Base-by-base conservation (phyloP, 2,888 invertebrate genomes). In the Saturnia pavonia region DNA sequence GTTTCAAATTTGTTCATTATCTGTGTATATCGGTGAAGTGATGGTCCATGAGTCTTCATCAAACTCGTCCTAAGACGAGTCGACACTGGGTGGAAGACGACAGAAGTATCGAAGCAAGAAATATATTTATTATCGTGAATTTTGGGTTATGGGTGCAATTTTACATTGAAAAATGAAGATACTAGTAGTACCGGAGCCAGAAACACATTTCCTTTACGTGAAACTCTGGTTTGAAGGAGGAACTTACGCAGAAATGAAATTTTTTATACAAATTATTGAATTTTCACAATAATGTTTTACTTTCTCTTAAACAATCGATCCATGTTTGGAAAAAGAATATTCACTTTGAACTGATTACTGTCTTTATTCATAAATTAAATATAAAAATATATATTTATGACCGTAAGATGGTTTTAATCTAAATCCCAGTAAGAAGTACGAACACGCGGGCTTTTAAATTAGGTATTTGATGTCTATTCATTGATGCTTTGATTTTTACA, bases 401-500 rank as follows among this genome's bases (percentile, higher is more conserved):
- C 22, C 22, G 7, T 54, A 9, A 22, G 11, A 54, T n/a, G 0
- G 22, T 3, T 54, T 54, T 54, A 22, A 22, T 54, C n/a, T n/a
- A 54, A 51, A 51, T n/a, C 8, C 4, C 11, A 51, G n/a, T n/a
- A 45, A 45, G 16, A 12, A 45, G 16, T 16, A 16, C 16, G 16
- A 48, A 48, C 48, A 48, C 48, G 4, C 45, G 19, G 48, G 19
- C 19, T 60, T 60, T 27, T 25, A 60, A 27, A 27, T 27, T 27
- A n/a, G n/a, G n/a, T n/a, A 60, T 25, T 12, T 60, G 57, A 60
- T 14, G 6, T n/a, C 34, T 60, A 3, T 34, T 63, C 63, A 63
- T 63, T 63, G 65, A 19, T 65, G 65, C 65, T 65, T 65, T 65
- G 65, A 40, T 65, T 65, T 40, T 22, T 40, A 65, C 12, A 65